Evolutionary conservation across 1,140 invertebrate genomes (phyloP).

Genomic region (Riptortus pedestris): DNA sequence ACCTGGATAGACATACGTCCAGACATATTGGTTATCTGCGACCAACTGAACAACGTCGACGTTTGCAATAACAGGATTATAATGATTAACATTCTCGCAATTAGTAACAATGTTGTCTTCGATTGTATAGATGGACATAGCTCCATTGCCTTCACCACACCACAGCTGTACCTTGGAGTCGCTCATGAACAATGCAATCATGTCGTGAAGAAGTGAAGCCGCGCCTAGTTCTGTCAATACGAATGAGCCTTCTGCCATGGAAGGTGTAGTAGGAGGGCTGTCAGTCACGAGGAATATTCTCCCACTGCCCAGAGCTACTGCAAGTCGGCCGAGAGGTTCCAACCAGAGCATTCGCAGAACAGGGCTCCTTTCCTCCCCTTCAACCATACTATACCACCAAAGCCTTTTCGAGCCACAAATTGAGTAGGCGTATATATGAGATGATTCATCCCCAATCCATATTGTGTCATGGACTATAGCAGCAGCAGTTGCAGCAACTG

Average conservation of each 20-base stretch:
- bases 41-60: constrained; percentile 52
- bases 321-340: constrained; percentile 53
- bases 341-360: constrained; percentile 49
- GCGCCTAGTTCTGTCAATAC: constrained; percentile 65
- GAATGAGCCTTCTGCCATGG: constrained; percentile 56
- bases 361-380: constrained; percentile 39
- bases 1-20: constrained; percentile 65
- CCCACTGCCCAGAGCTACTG: constrained; percentile 60
- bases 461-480: constrained; percentile 40
- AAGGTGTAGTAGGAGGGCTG: constrained; percentile 47
- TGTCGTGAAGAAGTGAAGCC: constrained; percentile 48
- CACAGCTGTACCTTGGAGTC: constrained; percentile 49
- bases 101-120: constrained; percentile 47
- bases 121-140: constrained; percentile 56
- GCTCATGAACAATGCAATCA: constrained; percentile 40
- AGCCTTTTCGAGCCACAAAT: constrained; percentile 20
- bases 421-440: constrained; percentile 66
- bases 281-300: constrained; percentile 60
- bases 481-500: constrained; percentile 31
- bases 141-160: constrained; percentile 64
- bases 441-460: constrained; percentile 77
- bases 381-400: constrained; percentile 44
- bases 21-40: constrained; percentile 48
- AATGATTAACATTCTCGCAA: constrained; percentile 51
- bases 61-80: constrained; percentile 44